Base-by-base conservation (phyloP, 1,140 invertebrate genomes). In the Sarcophaga bullata region DNA sequence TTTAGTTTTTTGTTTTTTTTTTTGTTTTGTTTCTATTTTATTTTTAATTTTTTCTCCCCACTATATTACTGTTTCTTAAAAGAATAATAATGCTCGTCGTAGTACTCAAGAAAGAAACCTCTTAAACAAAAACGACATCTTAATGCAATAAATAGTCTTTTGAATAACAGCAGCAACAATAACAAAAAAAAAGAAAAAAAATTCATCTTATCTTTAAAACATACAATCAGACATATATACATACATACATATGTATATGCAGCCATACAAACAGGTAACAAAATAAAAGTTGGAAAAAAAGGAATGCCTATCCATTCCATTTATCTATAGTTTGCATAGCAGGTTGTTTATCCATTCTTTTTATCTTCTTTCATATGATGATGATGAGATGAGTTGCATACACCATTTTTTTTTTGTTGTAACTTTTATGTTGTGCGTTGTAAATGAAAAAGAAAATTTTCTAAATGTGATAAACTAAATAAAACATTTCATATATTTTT, bases 371-470 rank as follows among this genome's bases (percentile, higher is more conserved):
- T 37, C 25, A 37, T 37, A 37, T 37, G 25, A 37, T 37, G 25
- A 37, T 37, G 25, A 37, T 4, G 25, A n/a, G n/a, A 37, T 37
- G 25, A 37, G 25, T 37, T 37, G 25, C 25, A 37, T 37, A 37
- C 25, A 37, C 25, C 25, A 37, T 37, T 37, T 37, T 37, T n/a
- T 17, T 68, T 68, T 68, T 68, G 54, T 62, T 37, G 47, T 76
- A 17, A 76, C 47, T 76, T 49, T 76, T 49, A 17, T 73, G 17
- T 25, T 10, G 68, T n/a, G n/a, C n/a, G n/a, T 25, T 73, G 8
- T 48, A 76, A 76, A 48, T 49, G 73, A 49, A 78, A 78, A 78
- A 78, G n/a, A n/a, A n/a, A n/a, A n/a, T 78, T 78, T 78, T 78
- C 75, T 78, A 17, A 78, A 78, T 50, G 75, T 78, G 75, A 78